phyloP scores from a whole-genome alignment of 2,888 invertebrate genomes.

The Lasioglossum zephyrum region DNA sequence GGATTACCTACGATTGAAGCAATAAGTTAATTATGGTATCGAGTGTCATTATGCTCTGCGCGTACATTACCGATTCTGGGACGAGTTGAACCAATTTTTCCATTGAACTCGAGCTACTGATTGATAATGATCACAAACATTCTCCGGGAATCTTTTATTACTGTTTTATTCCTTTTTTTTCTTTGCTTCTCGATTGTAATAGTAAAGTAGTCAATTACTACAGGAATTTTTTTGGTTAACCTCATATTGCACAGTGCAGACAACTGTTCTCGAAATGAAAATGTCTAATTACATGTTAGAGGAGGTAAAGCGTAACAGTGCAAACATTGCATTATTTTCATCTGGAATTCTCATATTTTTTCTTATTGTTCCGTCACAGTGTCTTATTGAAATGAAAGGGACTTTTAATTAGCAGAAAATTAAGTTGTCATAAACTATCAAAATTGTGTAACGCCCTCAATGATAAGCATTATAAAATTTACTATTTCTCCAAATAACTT shows the following conservation, averaged over 20 bases:
- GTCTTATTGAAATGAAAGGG: not conserved
- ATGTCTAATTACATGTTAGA: not conserved
- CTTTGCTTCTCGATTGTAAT: not conserved
- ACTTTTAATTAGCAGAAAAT: not conserved
- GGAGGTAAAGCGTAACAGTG: not conserved
- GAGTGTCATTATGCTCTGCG: not conserved
- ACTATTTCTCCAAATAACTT: not conserved
- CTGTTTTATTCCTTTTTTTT: not conserved
- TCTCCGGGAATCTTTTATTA: not conserved
- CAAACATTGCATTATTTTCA: constrained; percentile 1
- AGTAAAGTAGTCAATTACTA: not conserved
- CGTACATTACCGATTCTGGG: not conserved
- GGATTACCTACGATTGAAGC: not conserved
- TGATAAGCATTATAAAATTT: not conserved
- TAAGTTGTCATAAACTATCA: not conserved
- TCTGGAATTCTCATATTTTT: not conserved
- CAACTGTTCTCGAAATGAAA: not conserved
- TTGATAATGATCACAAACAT: not conserved
- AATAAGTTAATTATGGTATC: not conserved
- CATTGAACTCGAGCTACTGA: not conserved
- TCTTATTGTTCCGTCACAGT: not conserved
- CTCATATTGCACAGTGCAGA: not conserved
- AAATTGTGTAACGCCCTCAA: not conserved
- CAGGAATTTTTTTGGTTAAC: not conserved
- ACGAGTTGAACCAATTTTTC: not conserved